Base-by-base conservation (phyloP, 2,113 vertebrate species). In the Phaethon lepturus region DNA sequence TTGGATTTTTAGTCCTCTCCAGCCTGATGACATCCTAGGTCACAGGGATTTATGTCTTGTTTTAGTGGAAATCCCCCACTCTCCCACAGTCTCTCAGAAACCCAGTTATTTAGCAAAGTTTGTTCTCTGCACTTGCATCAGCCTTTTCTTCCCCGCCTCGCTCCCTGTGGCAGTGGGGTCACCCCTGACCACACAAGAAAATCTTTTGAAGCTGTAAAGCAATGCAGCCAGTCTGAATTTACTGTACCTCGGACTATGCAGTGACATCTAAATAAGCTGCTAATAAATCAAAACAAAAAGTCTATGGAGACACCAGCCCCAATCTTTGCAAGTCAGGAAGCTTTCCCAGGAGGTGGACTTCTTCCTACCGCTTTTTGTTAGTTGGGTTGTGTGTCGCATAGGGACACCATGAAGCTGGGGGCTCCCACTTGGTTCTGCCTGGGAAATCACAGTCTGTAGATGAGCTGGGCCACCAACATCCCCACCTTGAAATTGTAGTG, bases 61-160 rank as follows among this genome's bases (percentile, higher is more conserved):
- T 86, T 86, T 58, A 92, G 45, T 52, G 89, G 62, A 56, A 84
- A 89, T 71, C 7, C 67, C 58, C 44, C 9, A 28, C 10, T 42
- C 13, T 74, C 24, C 42, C 38, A 44, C 13, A 88, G 44, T 2
- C 4, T 75, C 11, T 44, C 82, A 86, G 63, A 92, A 72, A 85
- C 38, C 23, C 71, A 56, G 45, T 72, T 82, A 73, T 59, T 91
- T 50, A 31, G 42, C 55, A 26, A 88, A 74, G 19, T 79, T 73
- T 72, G 22, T 73, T 67, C 59, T 42, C 56, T 77, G 26, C 6
- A 11, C 59, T 84, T 78, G 35, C 55, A 79, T 47, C 16, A 81
- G 72, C 23, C 16, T 31, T 55, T 78, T 55, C 45, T 80, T 24
- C 38, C 13, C 19, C 4, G 3, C 23, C 4, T 6, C 0, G 0